phyloP scores from a whole-genome alignment of 2,113 vertebrate species.

The Rhea americana region DNA sequence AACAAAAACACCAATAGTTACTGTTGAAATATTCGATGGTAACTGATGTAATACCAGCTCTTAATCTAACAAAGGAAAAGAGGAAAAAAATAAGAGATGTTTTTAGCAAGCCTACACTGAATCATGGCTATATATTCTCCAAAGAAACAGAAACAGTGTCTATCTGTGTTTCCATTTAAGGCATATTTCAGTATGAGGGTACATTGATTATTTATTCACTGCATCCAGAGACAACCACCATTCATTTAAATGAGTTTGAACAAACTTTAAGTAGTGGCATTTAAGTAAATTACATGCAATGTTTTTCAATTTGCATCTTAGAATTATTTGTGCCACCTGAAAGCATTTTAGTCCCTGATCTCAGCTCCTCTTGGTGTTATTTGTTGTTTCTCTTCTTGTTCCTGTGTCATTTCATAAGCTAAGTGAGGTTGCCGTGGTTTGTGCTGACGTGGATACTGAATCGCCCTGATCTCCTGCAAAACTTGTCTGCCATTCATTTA shows the following conservation, averaged over 20 bases:
- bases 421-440: background rate
- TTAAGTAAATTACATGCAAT: background rate
- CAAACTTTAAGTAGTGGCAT: background rate
- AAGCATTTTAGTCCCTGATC: background rate
- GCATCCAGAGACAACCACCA: background rate
- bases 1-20: background rate
- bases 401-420: background rate
- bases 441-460: background rate
- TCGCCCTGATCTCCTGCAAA: background rate
- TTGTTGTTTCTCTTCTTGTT: background rate
- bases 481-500: background rate
- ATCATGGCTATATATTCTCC: constrained; percentile 26
- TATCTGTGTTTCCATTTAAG: constrained; percentile 27
- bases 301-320: background rate
- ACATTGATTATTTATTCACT: constrained; percentile 18
- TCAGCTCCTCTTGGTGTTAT: background rate
- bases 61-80: constrained; percentile 34
- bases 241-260: background rate
- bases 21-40: background rate
- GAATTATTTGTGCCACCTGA: background rate
- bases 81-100: background rate
- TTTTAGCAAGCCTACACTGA: constrained; percentile 48
- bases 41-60: background rate
- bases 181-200: background rate
- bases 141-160: constrained; percentile 22